Conservation (phyloP, 2,888 invertebrate genomes). For the Sympetrum striolatum region DNA sequence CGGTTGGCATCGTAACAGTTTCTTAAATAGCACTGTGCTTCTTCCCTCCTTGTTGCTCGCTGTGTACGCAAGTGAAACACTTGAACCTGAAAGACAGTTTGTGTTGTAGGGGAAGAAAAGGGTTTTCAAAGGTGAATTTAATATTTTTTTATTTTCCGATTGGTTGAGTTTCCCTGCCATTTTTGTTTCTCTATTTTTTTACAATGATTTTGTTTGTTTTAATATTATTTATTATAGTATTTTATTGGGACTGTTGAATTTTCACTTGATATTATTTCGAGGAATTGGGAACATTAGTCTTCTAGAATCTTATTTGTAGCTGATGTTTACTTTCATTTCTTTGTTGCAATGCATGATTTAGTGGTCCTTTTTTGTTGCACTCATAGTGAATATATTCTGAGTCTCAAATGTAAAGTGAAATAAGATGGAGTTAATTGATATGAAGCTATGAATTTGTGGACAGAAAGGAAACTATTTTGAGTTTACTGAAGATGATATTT, state of each 20-base stretch:
- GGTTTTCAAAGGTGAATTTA: conserved; percentile 13
- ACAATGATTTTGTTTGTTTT: conserved; percentile 34
- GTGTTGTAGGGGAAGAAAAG: conserved; percentile 20
- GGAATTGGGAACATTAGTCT: background rate
- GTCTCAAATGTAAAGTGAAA: conserved; percentile 1
- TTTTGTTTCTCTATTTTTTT: conserved; percentile 40
- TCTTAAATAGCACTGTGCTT: conserved; percentile 37
- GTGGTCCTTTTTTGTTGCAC: background rate
- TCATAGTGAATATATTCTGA: conserved; percentile 1
- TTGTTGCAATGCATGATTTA: conserved; percentile 20
- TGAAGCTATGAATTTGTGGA: background rate
- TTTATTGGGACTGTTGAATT: conserved; percentile 41
- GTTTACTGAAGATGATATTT: background rate
- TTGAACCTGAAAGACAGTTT: conserved; percentile 3
- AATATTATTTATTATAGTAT: conserved; percentile 41
- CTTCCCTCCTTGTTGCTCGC: conserved; percentile 13
- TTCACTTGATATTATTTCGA: conserved; percentile 9
- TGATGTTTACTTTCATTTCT: conserved; percentile 18
- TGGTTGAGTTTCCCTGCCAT: conserved; percentile 18
- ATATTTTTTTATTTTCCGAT: background rate
- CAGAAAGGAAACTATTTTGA: background rate
- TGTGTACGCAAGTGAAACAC: background rate
- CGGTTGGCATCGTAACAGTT: conserved; percentile 17
- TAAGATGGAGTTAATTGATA: background rate
- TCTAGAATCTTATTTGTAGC: conserved; percentile 1